Percentiles rank a stretch among this genome's conserved stretches.
Evolutionary conservation across 2,797 vertebrate species (phyloP).

Genomic region (Atherinosoma microstoma): DNA sequence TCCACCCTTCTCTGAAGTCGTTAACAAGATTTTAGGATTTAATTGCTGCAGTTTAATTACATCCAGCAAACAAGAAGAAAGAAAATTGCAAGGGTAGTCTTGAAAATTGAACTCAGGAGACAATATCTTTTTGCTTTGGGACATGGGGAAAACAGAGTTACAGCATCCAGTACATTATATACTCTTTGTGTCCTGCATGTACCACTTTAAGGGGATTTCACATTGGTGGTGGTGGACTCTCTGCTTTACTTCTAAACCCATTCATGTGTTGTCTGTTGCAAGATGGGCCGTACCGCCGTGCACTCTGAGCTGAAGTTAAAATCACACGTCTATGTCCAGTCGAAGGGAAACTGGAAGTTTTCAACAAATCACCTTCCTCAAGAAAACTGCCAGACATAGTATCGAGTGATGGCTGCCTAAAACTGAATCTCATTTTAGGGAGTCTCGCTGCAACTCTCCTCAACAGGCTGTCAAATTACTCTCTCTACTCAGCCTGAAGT

Average conservation of each 20-base stretch:
- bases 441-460: background rate
- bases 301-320: background rate
- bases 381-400: background rate
- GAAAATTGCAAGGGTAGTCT: background rate
- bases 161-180: background rate
- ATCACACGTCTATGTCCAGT: background rate
- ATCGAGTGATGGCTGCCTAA: background rate
- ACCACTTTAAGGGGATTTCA: too few relatives aligned
- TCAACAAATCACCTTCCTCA: background rate
- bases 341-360: background rate
- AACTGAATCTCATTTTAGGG: background rate
- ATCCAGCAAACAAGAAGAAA: constrained; percentile 18
- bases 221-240: too few relatives aligned
- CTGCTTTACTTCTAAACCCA: too few relatives aligned
- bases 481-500: background rate
- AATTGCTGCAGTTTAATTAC: constrained; percentile 26
- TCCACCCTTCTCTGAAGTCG: constrained; percentile 3
- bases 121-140: background rate
- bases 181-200: too few relatives aligned
- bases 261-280: background rate
- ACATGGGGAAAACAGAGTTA: background rate
- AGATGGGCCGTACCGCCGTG: background rate
- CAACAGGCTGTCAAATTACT: background rate
- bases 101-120: background rate
- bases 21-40: constrained; percentile 14